phyloP scores from a whole-genome alignment of 2,888 invertebrate species.

The Dione juno region DNA sequence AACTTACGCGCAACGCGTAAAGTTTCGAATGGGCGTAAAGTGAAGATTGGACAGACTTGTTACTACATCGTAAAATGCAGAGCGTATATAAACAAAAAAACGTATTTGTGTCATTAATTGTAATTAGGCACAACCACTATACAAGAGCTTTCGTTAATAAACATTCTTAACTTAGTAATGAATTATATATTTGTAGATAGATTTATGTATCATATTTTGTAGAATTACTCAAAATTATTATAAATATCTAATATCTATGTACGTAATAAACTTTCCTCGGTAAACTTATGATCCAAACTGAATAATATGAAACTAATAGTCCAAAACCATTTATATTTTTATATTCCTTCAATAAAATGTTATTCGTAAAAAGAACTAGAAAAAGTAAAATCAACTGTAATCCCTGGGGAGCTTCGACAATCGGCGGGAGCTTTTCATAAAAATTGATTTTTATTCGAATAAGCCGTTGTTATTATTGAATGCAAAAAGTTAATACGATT shows the following conservation, averaged over 20 bases:
- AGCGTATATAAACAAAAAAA: not conserved
- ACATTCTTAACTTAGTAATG: no score
- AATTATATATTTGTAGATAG: not conserved
- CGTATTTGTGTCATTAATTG: not conserved
- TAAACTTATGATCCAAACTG: not conserved
- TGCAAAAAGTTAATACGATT: constrained; percentile 28
- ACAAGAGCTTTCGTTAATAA: not conserved
- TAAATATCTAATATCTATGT: no score
- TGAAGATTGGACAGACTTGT: not conserved
- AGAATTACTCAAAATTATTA: no score
- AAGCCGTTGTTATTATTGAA: constrained; percentile 27
- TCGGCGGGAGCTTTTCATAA: constrained; percentile 29
- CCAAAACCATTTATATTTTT: constrained; percentile 11
- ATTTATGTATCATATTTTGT: no score
- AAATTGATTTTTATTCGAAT: constrained; percentile 33
- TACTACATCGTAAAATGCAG: not conserved
- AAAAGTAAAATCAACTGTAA: constrained; percentile 27
- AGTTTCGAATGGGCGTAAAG: not conserved
- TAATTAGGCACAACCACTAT: not conserved
- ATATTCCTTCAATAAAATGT: constrained; percentile 11
- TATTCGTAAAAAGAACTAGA: constrained; percentile 24
- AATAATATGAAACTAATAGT: constrained; percentile 13
- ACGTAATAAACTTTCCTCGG: not conserved
- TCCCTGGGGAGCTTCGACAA: constrained; percentile 24
- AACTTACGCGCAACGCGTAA: not conserved